phyloP scores from a whole-genome alignment of 2,888 invertebrate species.

The Tetranychus truncatus region DNA sequence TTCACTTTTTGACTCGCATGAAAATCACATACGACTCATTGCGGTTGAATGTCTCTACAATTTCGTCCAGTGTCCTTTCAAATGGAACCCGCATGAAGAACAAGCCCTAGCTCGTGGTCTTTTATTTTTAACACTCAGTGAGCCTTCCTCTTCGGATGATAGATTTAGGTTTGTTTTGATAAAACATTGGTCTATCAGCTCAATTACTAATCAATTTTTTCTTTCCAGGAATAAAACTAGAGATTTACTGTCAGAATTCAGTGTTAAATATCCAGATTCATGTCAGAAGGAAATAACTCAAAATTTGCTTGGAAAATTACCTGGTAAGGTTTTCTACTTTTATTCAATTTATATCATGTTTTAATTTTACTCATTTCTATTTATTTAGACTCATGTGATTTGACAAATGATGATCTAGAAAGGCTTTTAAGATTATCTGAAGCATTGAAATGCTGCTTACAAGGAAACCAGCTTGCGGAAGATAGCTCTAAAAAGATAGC shows the following conservation, averaged over 20 bases:
- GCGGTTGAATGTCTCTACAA: conserved; percentile 2
- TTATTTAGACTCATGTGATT: background rate
- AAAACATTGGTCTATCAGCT: background rate
- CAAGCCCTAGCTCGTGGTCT: background rate
- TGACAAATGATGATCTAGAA: background rate
- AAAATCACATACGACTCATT: background rate
- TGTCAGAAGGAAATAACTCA: background rate
- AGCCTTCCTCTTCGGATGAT: background rate
- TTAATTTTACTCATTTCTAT: background rate
- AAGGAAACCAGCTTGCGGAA: background rate
- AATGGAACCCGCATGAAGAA: background rate
- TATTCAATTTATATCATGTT: background rate
- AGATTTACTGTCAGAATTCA: background rate
- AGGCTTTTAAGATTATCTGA: background rate
- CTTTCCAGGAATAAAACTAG: background rate
- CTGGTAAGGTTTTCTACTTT: background rate
- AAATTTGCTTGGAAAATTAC: background rate
- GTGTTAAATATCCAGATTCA: background rate
- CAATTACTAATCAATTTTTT: background rate
- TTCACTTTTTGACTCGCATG: background rate
- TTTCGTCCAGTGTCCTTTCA: background rate
- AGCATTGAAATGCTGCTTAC: background rate
- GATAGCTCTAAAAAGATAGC: background rate
- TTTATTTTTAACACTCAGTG: background rate
- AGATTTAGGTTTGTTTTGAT: background rate